These are phyloP conservation scores for Maniola hyperantus DNA, from an alignment of 2,888 invertebrate genomes.

Conservation along the genomic window DNA sequence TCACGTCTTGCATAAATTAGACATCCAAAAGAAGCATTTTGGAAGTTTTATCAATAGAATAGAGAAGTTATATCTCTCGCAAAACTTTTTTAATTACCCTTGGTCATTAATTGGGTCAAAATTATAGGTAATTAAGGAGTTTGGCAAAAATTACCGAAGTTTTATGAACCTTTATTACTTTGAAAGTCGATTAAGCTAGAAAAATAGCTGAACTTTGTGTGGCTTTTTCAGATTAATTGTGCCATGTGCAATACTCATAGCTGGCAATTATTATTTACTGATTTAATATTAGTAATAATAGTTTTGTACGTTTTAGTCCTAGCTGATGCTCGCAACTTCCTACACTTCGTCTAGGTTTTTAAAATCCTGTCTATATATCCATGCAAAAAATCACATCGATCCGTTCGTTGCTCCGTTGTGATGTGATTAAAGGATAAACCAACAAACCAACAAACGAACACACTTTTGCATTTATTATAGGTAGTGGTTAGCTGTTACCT, in stretches of 20 bases:
- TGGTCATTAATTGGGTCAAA: constrained; percentile 13
- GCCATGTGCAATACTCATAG: background rate
- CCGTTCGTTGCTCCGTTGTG: too few relatives aligned
- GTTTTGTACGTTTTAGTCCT: too few relatives aligned
- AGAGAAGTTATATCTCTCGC: background rate
- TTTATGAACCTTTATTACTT: constrained; percentile 34
- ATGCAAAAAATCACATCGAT: too few relatives aligned
- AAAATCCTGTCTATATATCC: too few relatives aligned
- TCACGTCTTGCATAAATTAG: background rate
- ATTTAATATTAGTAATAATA: background rate
- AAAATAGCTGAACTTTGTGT: constrained; percentile 33
- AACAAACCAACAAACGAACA: too few relatives aligned
- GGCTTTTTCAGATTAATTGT: constrained; percentile 19
- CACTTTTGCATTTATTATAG: too few relatives aligned
- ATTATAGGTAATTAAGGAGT: constrained; percentile 24
- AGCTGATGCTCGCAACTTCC: too few relatives aligned
- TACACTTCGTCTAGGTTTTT: too few relatives aligned
- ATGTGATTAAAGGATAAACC: too few relatives aligned
- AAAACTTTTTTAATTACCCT: constrained; percentile 6
- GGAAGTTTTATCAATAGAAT: background rate
- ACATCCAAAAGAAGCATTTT: background rate
- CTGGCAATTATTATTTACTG: background rate
- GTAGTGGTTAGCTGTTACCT: too few relatives aligned
- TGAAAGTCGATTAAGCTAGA: constrained; percentile 33
- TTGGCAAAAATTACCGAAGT: constrained; percentile 27